Base-by-base conservation (phyloP, 2,797 vertebrate genomes). In the Steatocranus sp. region DNA sequence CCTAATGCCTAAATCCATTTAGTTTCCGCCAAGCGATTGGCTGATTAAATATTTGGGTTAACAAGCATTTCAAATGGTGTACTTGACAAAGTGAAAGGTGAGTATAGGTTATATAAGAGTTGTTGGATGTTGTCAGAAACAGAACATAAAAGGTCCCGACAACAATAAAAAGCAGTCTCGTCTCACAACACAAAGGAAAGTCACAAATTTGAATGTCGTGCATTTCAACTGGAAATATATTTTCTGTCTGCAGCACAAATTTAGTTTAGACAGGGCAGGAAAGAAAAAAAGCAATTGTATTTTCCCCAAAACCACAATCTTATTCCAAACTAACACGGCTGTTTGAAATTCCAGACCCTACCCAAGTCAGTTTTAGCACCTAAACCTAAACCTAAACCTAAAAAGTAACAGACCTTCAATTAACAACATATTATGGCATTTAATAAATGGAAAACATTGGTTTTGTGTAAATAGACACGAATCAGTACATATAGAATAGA, bases 301-400 rank as follows among this genome's bases (percentile, higher is more conserved):
- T 66, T 66, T 1, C 1, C 34, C 34, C 7, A 3, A 66, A 66
- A 66, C 8, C n/a, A 41, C n/a, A 4, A 15, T 66, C n/a, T 9
- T 20, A 23, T 23, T 41, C 61, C 61, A 41, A 66, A 66, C 61
- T 0, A 41, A 66, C 5, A 20, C 2, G 0, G n/a, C 58, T 14
- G 34, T 15, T 23, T 66, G 12, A 23, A 68, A 25, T 43, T 5
- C 1, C 36, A 7, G 2, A 68, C 0, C 20, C 1, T 0, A 43
- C 20, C n/a, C 2, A 61, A n/a, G 56, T n/a, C 10, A n/a, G 18
- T n/a, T 61, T 34, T 34, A 11, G 18, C 10, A n/a, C 4, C 56
- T 61, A n/a, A 61, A n/a, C 17, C 3, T 7, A 56, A 34, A n/a
- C n/a, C n/a, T n/a, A n/a, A n/a, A n/a, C n/a, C n/a, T n/a, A n/a